These are phyloP conservation scores for Gibbula magus DNA, from an alignment of 2,888 invertebrate genomes.

Conservation along the genomic window DNA sequence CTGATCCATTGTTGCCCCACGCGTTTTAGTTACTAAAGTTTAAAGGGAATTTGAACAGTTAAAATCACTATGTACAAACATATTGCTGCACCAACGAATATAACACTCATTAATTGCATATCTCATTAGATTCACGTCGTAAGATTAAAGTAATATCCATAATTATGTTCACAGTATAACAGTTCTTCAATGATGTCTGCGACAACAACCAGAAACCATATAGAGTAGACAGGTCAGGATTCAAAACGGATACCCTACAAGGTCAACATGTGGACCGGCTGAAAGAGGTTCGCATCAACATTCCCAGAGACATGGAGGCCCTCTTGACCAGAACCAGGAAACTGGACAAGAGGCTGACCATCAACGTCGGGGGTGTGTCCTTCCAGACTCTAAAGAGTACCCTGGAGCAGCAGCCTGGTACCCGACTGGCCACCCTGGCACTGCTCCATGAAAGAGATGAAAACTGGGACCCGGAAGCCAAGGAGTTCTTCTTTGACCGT, in stretches of 20 bases:
- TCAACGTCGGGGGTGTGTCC: slow-evolving; percentile 70
- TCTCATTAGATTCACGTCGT: too few species aligned
- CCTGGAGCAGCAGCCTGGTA: slow-evolving; percentile 62
- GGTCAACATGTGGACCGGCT: neutral
- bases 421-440: slow-evolving; percentile 67
- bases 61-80: too few species aligned
- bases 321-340: slow-evolving; percentile 1
- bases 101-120: too few species aligned
- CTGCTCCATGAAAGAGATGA: slow-evolving; percentile 67
- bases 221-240: neutral
- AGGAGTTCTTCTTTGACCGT: slow-evolving; percentile 73
- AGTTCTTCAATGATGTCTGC: too few species aligned
- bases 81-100: too few species aligned
- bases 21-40: too few species aligned
- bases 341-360: slow-evolving; percentile 50
- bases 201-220: too few species aligned
- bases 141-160: too few species aligned
- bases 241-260: neutral
- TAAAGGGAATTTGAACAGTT: too few species aligned
- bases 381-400: slow-evolving; percentile 69
- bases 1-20: too few species aligned
- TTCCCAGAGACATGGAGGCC: neutral
- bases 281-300: neutral
- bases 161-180: too few species aligned
- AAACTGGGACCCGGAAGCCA: slow-evolving; percentile 61